Evolutionary conservation across 2,888 invertebrate genomes (phyloP).

Genomic region (Yponomeuta sedellus): DNA sequence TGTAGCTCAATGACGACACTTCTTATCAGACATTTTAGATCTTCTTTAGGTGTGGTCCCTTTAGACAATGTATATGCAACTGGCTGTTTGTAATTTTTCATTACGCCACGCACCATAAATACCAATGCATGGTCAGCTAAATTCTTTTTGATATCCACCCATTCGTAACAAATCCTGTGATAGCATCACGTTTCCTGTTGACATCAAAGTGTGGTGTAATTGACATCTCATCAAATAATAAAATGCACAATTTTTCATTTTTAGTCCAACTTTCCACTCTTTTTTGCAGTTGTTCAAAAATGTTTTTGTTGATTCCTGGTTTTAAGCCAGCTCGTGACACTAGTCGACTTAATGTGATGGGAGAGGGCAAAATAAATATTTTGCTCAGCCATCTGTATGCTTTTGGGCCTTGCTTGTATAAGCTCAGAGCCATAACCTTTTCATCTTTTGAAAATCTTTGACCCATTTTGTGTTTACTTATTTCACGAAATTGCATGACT

Average conservation of each 20-base stretch:
- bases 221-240: slow-evolving; percentile 18
- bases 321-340: neutral
- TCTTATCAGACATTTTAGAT: slow-evolving; percentile 20
- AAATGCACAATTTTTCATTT: slow-evolving; percentile 9
- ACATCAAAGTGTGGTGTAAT: slow-evolving; percentile 19
- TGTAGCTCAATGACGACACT: slow-evolving; percentile 18
- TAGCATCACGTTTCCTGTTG: slow-evolving; percentile 7
- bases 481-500: slow-evolving; percentile 18
- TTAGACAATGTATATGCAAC: slow-evolving; percentile 20
- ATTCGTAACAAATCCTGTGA: slow-evolving; percentile 15
- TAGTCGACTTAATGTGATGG: neutral
- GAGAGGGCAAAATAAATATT: slow-evolving; percentile 15
- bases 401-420: slow-evolving; percentile 19
- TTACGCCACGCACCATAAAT: slow-evolving; percentile 20
- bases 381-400: slow-evolving; percentile 17
- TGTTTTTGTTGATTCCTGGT: slow-evolving; percentile 15
- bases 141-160: neutral
- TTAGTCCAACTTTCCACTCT: slow-evolving; percentile 1
- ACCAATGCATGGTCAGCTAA: slow-evolving; percentile 23
- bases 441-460: slow-evolving; percentile 18
- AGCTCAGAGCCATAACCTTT: slow-evolving; percentile 17
- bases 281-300: slow-evolving; percentile 12
- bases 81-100: slow-evolving; percentile 22
- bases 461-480: slow-evolving; percentile 16
- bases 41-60: slow-evolving; percentile 16